A percentile compares a stretch with the other conserved stretches of the same genome.
Evolutionary conservation across 2,888 invertebrate genomes (phyloP).

Genomic region (Sinopyrophorus schimmeli): DNA sequence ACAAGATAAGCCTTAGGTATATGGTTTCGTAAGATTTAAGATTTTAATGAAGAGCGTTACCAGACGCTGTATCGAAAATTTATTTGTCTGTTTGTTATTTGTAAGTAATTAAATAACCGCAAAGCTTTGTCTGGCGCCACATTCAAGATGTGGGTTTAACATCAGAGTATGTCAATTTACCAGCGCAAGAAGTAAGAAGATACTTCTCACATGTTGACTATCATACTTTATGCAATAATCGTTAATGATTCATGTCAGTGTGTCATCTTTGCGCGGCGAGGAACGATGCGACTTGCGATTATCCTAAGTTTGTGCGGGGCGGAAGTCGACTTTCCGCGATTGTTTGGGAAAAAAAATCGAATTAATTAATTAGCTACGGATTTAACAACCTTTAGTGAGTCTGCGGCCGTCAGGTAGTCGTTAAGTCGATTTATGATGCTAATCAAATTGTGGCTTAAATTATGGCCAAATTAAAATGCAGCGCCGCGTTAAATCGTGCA

Average conservation of each 20-base stretch:
- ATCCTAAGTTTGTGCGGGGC: conserved; percentile 11
- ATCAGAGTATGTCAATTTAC: conserved; percentile 31
- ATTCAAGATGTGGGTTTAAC: conserved; percentile 30
- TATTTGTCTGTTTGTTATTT: conserved; percentile 25
- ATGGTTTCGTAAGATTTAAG: conserved; percentile 1
- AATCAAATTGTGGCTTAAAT: conserved; percentile 19
- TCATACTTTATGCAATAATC: too few species aligned
- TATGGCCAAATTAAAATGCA: conserved; percentile 21
- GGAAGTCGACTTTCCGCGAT: too few species aligned
- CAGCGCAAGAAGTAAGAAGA: conserved; percentile 22
- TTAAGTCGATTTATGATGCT: conserved; percentile 23
- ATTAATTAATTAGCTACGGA: conserved; percentile 12
- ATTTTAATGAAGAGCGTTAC: conserved; percentile 15
- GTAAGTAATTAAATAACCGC: conserved; percentile 33
- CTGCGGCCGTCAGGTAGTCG: conserved; percentile 13
- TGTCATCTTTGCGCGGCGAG: conserved; percentile 6
- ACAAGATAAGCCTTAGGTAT: not conserved
- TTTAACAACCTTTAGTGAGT: conserved; percentile 4
- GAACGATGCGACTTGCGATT: conserved; percentile 2
- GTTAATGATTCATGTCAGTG: conserved; percentile 26
- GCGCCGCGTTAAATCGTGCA: conserved; percentile 6
- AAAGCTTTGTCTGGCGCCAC: conserved; percentile 30
- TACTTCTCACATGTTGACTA: too few species aligned
- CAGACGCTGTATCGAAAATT: conserved; percentile 26
- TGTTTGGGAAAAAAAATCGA: too few species aligned